Base-by-base conservation (phyloP, 2,888 invertebrate genomes). In the Fragum fragum region DNA sequence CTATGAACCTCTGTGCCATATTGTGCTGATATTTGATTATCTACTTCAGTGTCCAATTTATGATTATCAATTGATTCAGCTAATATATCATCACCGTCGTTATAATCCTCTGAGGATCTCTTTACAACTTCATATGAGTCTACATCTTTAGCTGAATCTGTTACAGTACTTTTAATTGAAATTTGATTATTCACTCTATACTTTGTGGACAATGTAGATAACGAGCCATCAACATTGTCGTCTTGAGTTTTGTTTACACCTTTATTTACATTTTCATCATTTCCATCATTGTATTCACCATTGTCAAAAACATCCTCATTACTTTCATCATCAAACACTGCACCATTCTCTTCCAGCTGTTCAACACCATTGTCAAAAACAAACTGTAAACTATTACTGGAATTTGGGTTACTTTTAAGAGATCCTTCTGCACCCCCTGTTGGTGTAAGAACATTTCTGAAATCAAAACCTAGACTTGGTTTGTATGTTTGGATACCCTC, bases 401-500 rank as follows among this genome's bases (percentile, higher is more conserved):
- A 66, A 42, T 42, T 23, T 42, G 23, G 66, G 11, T 66, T 42
- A 11, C 23, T 6, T 3, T 42, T 21, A 1, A 66, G 42, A 42
- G 66, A 66, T 21, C 42, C 39, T 14, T 66, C 66, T 7, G 7
- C 47, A 3, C 2, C n/a, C 14, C 47, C 47, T 18, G 42, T 66
- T 21, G 66, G 6, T n/a, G 66, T 23, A 21, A 57, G 36, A 18
- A 28, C 18, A 18, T 26, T 23, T n/a, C 71, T 16, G 21, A 71
- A 53, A 52, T 71, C 71, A 71, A 71, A 71, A 1, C 71, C 71
- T n/a, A 71, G 55, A 23, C 71, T 71, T 23, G 71, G 71, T 23
- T 29, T 55, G 36, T 71, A 71, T 16, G 11, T 57, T 7, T n/a
- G 29, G 5, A 53, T 47, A 18, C 23, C 23, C 11, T 71, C 36